phyloP scores from a whole-genome alignment of 2,888 invertebrate species.

The Protodeltote pygarga region DNA sequence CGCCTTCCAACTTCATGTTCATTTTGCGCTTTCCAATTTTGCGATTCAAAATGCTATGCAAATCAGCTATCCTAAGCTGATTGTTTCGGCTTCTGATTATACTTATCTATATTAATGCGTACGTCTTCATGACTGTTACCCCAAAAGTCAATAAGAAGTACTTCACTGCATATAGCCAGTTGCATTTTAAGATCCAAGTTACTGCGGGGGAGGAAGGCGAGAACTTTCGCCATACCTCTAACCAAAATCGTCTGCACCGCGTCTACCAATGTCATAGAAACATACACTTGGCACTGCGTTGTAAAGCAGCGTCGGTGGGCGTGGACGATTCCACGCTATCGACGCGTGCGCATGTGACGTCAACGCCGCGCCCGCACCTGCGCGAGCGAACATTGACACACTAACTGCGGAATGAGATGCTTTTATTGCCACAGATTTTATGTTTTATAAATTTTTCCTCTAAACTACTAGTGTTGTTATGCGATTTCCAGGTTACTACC shows the following conservation, averaged over 20 bases:
- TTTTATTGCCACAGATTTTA: not conserved
- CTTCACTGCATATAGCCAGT: too few species aligned
- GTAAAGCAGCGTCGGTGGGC: slow-evolving; percentile 45
- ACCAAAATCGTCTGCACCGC: slow-evolving; percentile 24
- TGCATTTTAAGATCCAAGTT: too few species aligned
- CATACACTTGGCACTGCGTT: slow-evolving; percentile 31
- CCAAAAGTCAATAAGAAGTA: too few species aligned
- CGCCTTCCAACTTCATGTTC: too few species aligned
- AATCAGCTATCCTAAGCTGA: too few species aligned
- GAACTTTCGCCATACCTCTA: not conserved
- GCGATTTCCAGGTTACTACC: not conserved
- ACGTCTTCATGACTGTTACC: too few species aligned
- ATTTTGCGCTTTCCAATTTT: too few species aligned
- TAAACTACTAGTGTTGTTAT: too few species aligned
- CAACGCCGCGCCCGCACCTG: slow-evolving; percentile 50
- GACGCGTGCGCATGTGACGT: slow-evolving; percentile 53
- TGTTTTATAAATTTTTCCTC: too few species aligned
- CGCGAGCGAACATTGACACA: slow-evolving; percentile 51
- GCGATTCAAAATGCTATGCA: too few species aligned
- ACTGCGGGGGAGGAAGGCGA: not conserved
- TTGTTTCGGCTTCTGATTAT: too few species aligned
- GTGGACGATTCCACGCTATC: slow-evolving; percentile 43
- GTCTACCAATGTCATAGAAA: slow-evolving; percentile 36
- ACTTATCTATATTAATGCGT: too few species aligned
- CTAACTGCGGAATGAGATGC: slow-evolving; percentile 34